Conservation (phyloP, 2,113 vertebrate species). For the Suricata suricatta region DNA sequence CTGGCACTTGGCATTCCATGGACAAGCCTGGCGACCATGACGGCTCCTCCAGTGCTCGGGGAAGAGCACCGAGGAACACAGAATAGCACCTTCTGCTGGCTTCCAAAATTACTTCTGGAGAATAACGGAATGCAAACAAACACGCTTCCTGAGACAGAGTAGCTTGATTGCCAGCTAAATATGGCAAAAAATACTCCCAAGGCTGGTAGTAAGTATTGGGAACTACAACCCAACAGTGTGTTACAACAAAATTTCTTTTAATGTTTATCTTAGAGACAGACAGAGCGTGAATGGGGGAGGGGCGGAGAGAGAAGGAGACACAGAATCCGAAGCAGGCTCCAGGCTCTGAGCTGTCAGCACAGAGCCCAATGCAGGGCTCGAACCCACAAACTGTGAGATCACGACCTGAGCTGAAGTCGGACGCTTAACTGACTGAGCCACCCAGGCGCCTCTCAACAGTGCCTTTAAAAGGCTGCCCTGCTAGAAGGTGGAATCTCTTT, state of each 20-base stretch:
- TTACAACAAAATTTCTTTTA: background rate
- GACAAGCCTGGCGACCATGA: background rate
- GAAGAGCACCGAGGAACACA: background rate
- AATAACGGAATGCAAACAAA: background rate
- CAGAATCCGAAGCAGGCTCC: too few species aligned
- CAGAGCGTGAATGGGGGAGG: too few species aligned
- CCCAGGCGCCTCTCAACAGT: background rate
- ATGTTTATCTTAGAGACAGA: too few species aligned
- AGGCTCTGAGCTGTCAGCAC: too few species aligned
- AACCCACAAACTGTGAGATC: too few species aligned
- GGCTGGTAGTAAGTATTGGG: background rate
- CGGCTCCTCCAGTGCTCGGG: background rate
- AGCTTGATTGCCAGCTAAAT: background rate
- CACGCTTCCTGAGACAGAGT: background rate
- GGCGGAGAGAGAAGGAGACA: too few species aligned
- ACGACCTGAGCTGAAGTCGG: too few species aligned
- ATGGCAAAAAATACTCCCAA: background rate
- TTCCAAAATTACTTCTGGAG: background rate
- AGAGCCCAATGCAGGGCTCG: too few species aligned
- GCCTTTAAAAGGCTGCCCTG: background rate
- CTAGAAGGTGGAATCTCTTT: background rate
- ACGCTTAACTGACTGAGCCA: too few species aligned
- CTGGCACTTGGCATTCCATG: background rate
- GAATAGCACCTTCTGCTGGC: background rate
- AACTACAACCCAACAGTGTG: background rate